Evolutionary conservation across 2,113 vertebrate genomes (phyloP).

Genomic region (Phrynocephalus versicolor): DNA sequence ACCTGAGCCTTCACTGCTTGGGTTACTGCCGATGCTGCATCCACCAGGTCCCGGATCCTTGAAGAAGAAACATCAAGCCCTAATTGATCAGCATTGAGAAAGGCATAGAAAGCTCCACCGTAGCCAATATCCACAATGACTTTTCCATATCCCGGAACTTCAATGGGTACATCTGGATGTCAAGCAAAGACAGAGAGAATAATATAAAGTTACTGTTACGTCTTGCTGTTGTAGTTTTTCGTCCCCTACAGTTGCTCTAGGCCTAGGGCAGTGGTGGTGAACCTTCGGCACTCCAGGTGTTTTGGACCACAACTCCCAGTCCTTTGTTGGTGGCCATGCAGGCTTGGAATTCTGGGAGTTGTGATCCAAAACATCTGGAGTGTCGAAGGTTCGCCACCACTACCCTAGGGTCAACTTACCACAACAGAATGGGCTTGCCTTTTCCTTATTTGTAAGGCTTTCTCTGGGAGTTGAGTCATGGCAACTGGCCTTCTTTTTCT

Average conservation of each 20-base stretch:
- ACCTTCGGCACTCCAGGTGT: too few species aligned
- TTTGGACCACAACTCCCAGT: too few species aligned
- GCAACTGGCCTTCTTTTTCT: too few species aligned
- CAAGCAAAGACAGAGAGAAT: neutral
- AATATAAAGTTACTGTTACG: neutral
- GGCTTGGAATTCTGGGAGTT: too few species aligned
- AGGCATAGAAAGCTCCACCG: conserved; percentile 92
- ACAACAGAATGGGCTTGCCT: neutral
- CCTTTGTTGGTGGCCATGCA: too few species aligned
- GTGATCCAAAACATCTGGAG: too few species aligned
- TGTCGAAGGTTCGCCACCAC: too few species aligned
- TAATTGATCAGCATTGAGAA: conserved; percentile 82
- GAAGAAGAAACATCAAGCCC: conserved; percentile 83
- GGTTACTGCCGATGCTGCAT: conserved; percentile 82
- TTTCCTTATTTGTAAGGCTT: neutral
- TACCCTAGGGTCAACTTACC: neutral
- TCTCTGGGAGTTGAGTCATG: too few species aligned
- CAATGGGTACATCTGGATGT: conserved; percentile 79
- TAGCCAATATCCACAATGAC: conserved; percentile 87
- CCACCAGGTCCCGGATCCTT: conserved; percentile 84
- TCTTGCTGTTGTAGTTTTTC: neutral
- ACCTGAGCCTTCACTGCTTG: conserved; percentile 88
- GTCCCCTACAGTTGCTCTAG: neutral
- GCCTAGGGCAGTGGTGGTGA: too few species aligned
- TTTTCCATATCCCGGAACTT: conserved; percentile 79